These are phyloP conservation scores for Protonemura montana DNA, from an alignment of 2,888 invertebrate species.

Conservation along the genomic window DNA sequence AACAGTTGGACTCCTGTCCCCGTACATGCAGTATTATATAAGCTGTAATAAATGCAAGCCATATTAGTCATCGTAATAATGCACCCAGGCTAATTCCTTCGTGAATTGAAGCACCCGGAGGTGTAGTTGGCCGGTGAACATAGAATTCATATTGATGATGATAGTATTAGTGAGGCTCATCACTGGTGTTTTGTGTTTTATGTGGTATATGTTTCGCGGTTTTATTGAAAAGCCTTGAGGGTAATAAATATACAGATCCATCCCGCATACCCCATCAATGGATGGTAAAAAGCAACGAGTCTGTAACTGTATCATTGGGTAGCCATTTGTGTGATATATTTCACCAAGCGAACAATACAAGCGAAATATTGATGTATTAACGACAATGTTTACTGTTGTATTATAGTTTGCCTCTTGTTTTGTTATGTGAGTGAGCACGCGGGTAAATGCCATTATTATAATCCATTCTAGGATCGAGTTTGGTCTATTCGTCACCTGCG, in stretches of 20 bases:
- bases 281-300: slow-evolving; percentile 47
- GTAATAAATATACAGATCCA: slow-evolving; percentile 51
- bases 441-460: slow-evolving; percentile 48
- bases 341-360: slow-evolving; percentile 47
- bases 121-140: slow-evolving; percentile 47
- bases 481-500: slow-evolving; percentile 29
- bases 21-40: slow-evolving; percentile 45
- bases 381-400: slow-evolving; percentile 44
- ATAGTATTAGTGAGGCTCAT: slow-evolving; percentile 48
- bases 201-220: slow-evolving; percentile 50
- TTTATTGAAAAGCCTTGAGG: slow-evolving; percentile 51
- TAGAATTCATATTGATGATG: slow-evolving; percentile 48
- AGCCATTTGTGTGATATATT: slow-evolving; percentile 49
- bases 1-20: slow-evolving; percentile 43
- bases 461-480: slow-evolving; percentile 39
- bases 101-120: slow-evolving; percentile 50
- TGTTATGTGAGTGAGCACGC: slow-evolving; percentile 26
- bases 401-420: slow-evolving; percentile 46
- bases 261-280: slow-evolving; percentile 44
- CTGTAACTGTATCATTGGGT: slow-evolving; percentile 49
- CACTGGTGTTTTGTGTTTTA: slow-evolving; percentile 43
- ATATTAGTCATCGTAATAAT: slow-evolving; percentile 49
- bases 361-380: slow-evolving; percentile 50
- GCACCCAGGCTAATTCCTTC: slow-evolving; percentile 49
- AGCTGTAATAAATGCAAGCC: slow-evolving; percentile 48